Conservation (phyloP, 2,797 vertebrate genomes). For the Sebastes minor region DNA sequence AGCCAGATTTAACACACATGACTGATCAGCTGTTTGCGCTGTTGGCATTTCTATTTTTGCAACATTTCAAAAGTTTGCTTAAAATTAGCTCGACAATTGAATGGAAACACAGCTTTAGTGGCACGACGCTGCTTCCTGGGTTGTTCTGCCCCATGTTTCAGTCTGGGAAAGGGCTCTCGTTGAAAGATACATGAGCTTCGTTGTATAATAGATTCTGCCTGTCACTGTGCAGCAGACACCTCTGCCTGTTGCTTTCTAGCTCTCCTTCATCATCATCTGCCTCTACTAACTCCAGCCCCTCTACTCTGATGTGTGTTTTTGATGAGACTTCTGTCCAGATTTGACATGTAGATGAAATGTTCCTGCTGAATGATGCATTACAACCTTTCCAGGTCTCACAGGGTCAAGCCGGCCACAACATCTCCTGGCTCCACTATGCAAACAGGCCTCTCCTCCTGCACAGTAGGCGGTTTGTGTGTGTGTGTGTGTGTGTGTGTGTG, state of each 20-base stretch:
- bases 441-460: constrained; percentile 58
- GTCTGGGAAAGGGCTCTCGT: neutral
- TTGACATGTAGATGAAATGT: constrained; percentile 19
- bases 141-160: neutral
- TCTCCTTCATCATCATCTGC: neutral
- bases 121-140: neutral
- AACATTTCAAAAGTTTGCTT: no score
- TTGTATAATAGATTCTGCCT: neutral
- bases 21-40: no score
- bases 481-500: constrained; percentile 31
- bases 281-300: neutral
- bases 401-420: constrained; percentile 47
- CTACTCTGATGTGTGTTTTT: neutral
- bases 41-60: no score
- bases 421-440: constrained; percentile 57
- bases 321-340: neutral
- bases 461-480: constrained; percentile 65
- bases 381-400: constrained; percentile 68
- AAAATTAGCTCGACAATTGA: neutral
- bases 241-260: neutral
- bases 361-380: constrained; percentile 54
- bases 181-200: neutral
- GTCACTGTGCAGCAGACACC: neutral
- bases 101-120: neutral
- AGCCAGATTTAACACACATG: neutral